Evolutionary conservation across 2,113 vertebrate species (phyloP), one percentile per base, ranked within the genome.

Genomic region (Platichthys flesus): DNA sequence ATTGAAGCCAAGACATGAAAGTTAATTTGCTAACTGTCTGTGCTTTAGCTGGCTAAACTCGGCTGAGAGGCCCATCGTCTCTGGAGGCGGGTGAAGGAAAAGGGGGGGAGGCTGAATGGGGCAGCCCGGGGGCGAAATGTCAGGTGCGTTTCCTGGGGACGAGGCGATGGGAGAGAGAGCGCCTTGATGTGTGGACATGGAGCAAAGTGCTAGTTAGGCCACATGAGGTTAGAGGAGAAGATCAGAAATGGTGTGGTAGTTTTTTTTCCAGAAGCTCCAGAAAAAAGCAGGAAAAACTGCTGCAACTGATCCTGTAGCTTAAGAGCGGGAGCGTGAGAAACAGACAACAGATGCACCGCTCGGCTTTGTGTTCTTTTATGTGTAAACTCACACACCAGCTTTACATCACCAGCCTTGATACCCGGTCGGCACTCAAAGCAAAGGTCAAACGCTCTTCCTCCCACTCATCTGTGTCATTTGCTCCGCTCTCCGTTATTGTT

Each of bases 1-100:
- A 93, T 93, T 94, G 83, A 94, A 90, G 85, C 55, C 15, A 88
- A 88, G 92, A 93, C 93, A 93, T 86, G 91, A 89, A 90, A 89
- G 90, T 92, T 92, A 87, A 93, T 94, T 94, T 92, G 90, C 91
- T 88, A 93, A 91, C 92, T 91, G 93, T 92, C 91, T 86, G 90
- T 74, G 90, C 88, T 92, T 91, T 89, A 90, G 90, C 88, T 89
- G 83, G 85, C 90, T 93, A 92, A 94, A 91, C 89, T 90, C 81
- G 76, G 84, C 82, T 60, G 72, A 84, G 88, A 85, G 82, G 89
- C 84, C 82, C 86, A 42, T 84, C 76, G 86, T 93, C 91, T 92
- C 89, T 91, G 86, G 83, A 83, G 88, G 84, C 72, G 10, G 68
- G 58, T 5, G 49, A 42, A 13, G 3, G 37, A 52, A 67, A 72